Conservation (phyloP, 2,888 invertebrate genomes). For the Dinocampus coccinellae region DNA sequence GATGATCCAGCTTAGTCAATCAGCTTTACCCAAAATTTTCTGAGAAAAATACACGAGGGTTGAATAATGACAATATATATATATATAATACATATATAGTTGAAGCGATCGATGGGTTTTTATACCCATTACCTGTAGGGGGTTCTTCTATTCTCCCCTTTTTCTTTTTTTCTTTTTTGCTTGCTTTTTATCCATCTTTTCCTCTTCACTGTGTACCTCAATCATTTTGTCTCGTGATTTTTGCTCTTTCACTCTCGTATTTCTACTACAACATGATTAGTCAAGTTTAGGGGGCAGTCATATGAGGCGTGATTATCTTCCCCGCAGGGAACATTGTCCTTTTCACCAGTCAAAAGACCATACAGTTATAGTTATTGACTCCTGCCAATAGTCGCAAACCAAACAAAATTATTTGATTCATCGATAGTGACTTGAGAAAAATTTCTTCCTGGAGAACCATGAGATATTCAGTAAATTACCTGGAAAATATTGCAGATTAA, state of each 20-base stretch:
- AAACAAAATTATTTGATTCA: not conserved
- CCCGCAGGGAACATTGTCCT: constrained; percentile 50
- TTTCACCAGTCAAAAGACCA: not conserved
- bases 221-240: no score
- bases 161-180: no score
- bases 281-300: constrained; percentile 38
- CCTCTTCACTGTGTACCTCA: no score
- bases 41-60: constrained; percentile 28
- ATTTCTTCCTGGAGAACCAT: not conserved
- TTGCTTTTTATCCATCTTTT: no score
- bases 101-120: constrained; percentile 21
- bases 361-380: not conserved
- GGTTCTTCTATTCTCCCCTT: constrained; percentile 26
- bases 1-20: constrained; percentile 9
- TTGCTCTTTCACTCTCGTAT: constrained; percentile 39
- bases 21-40: constrained; percentile 21
- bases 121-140: constrained; percentile 47
- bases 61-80: constrained; percentile 42
- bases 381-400: not conserved
- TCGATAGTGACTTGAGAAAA: constrained; percentile 8
- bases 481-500: not conserved
- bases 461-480: not conserved
- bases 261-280: constrained; percentile 53
- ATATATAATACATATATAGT: constrained; percentile 22
- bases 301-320: constrained; percentile 56